Conservation (phyloP, 2,113 vertebrate species). For the Ceyx cyanopectus region DNA sequence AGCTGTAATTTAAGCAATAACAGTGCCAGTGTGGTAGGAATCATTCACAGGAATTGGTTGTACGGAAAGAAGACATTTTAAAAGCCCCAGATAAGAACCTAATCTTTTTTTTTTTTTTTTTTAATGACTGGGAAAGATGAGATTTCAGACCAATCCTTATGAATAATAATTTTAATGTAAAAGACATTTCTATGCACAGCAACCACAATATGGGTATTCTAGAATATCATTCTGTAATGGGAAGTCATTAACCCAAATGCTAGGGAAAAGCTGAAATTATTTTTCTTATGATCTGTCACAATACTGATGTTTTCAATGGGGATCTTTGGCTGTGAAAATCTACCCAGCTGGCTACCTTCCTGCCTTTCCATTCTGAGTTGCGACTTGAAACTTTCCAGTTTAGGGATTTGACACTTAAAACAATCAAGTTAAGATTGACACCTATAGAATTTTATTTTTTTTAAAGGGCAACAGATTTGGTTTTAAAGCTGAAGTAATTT, state of each 20-base stretch:
- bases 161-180: not conserved
- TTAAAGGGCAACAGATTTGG: not conserved
- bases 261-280: not conserved
- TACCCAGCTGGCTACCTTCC: not conserved
- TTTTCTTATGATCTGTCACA: not conserved
- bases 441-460: not conserved
- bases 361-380: not conserved
- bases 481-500: not conserved
- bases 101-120: not conserved
- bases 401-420: not conserved
- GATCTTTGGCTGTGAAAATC: not conserved
- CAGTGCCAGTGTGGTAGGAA: not conserved
- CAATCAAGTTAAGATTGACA: not conserved
- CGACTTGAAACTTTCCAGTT: not conserved
- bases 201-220: not conserved
- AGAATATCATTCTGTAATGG: not conserved
- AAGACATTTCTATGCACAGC: not conserved
- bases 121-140: not conserved
- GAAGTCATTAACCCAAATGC: not conserved
- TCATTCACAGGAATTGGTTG: not conserved
- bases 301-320: not conserved
- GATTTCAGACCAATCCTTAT: not conserved
- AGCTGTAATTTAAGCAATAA: not conserved
- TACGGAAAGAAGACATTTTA: not conserved
- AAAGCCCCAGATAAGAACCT: not conserved